phyloP scores from a whole-genome alignment of 2,113 vertebrate genomes.

The Anser cygnoides region DNA sequence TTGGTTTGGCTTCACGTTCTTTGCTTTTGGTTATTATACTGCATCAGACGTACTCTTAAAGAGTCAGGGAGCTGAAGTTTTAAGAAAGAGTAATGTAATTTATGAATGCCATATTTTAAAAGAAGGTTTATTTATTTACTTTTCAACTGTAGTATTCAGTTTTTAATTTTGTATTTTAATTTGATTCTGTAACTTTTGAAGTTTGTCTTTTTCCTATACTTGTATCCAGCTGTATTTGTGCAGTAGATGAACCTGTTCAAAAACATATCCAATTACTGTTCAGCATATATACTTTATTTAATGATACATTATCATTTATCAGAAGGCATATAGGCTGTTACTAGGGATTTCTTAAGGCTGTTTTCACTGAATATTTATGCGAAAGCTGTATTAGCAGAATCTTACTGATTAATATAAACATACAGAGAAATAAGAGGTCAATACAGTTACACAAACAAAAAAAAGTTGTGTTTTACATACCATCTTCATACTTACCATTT shows the following conservation, averaged over 20 bases:
- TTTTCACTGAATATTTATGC: background rate
- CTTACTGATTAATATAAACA: background rate
- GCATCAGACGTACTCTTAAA: background rate
- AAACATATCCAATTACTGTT: background rate
- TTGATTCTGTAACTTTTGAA: background rate
- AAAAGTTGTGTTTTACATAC: background rate
- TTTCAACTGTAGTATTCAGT: background rate
- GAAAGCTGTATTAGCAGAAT: background rate
- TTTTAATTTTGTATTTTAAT: background rate
- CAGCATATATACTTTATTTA: background rate
- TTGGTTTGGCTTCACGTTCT: background rate
- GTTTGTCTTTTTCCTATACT: background rate
- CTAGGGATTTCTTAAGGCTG: background rate
- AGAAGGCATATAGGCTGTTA: background rate
- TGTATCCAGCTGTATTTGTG: background rate
- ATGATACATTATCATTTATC: background rate
- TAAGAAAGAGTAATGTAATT: background rate
- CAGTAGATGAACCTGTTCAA: background rate
- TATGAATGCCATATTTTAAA: background rate
- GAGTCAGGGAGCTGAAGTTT: background rate
- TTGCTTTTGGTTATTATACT: background rate
- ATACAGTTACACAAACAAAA: background rate
- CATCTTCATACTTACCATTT: background rate
- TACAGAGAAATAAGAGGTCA: background rate
- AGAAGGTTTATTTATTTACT: background rate